Conservation (phyloP, 2,888 invertebrate genomes). For the Drosophila yooni region DNA sequence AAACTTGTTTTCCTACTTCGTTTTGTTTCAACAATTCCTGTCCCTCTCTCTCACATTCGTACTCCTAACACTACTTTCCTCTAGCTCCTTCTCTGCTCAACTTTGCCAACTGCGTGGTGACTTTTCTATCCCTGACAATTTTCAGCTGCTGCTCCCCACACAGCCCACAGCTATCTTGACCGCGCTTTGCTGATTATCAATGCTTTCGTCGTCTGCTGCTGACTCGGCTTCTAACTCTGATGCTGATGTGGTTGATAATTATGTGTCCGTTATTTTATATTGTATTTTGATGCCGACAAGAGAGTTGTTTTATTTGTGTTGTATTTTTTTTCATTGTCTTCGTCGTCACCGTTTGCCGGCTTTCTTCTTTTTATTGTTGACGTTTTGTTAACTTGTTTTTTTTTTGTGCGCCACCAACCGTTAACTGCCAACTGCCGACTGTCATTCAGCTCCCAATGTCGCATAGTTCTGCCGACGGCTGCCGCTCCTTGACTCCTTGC, state of each 20-base stretch:
- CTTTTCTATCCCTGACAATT: slow-evolving; percentile 28
- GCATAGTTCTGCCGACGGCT: slow-evolving; percentile 29
- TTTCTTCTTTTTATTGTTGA: slow-evolving; percentile 66
- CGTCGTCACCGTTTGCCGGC: slow-evolving; percentile 48
- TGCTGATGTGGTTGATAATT: slow-evolving; percentile 79
- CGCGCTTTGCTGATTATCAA: slow-evolving; percentile 73
- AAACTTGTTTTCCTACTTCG: slow-evolving; percentile 79
- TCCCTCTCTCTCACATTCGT: not conserved
- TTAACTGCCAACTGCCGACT: slow-evolving; percentile 15
- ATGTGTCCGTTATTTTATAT: slow-evolving; percentile 50
- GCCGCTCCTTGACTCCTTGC: slow-evolving; percentile 50
- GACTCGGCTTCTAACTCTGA: slow-evolving; percentile 48
- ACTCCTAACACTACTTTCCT: not conserved
- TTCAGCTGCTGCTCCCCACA: slow-evolving; percentile 1
- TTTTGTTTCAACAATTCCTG: slow-evolving; percentile 71
- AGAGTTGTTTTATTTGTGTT: not conserved
- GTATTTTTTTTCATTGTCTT: slow-evolving; percentile 44
- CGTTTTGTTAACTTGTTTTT: slow-evolving; percentile 79
- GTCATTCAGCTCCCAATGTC: slow-evolving; percentile 36
- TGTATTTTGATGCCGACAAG: not conserved
- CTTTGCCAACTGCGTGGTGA: not conserved
- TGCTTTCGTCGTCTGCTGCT: slow-evolving; percentile 61
- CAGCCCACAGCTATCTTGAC: slow-evolving; percentile 1
- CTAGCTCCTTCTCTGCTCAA: not conserved
- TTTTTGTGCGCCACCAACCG: slow-evolving; percentile 58